Evolutionary conservation across 2,888 invertebrate species (phyloP).

Genomic region (Cheilosia urbana): DNA sequence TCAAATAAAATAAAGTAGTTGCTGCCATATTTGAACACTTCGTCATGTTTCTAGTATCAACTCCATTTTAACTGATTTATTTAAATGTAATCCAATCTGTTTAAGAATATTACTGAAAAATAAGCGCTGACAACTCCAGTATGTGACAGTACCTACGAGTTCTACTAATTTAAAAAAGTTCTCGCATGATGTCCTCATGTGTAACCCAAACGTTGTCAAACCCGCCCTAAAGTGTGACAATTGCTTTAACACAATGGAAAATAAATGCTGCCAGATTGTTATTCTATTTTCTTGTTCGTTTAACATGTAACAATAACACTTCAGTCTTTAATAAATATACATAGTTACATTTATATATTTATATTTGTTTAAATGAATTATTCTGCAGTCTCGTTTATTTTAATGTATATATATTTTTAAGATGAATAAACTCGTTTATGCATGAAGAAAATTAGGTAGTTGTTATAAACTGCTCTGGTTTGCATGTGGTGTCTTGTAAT

Average conservation of each 20-base stretch:
- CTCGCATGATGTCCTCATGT: not conserved
- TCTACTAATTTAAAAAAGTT: not conserved
- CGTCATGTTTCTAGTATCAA: no score
- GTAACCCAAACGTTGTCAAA: not conserved
- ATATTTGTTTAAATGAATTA: slow-evolving; percentile 27
- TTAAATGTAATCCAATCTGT: no score
- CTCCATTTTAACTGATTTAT: no score
- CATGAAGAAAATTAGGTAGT: not conserved
- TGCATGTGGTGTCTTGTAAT: slow-evolving; percentile 43
- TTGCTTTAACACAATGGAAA: slow-evolving; percentile 13
- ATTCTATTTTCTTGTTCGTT: slow-evolving; percentile 16
- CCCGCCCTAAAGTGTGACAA: not conserved
- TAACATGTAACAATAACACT: slow-evolving; percentile 42
- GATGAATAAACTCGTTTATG: not conserved
- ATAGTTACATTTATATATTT: slow-evolving; percentile 30
- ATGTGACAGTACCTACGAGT: no score
- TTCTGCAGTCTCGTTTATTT: slow-evolving; percentile 34
- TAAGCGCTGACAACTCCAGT: no score
- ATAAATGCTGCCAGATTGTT: slow-evolving; percentile 37
- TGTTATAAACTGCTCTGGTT: not conserved
- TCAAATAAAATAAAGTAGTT: no score
- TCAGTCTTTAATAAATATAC: slow-evolving; percentile 67
- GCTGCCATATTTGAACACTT: no score
- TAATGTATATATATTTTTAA: not conserved
- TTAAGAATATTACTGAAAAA: no score